Conservation (phyloP, 2,888 invertebrate species). For the Epinotia ramella region DNA sequence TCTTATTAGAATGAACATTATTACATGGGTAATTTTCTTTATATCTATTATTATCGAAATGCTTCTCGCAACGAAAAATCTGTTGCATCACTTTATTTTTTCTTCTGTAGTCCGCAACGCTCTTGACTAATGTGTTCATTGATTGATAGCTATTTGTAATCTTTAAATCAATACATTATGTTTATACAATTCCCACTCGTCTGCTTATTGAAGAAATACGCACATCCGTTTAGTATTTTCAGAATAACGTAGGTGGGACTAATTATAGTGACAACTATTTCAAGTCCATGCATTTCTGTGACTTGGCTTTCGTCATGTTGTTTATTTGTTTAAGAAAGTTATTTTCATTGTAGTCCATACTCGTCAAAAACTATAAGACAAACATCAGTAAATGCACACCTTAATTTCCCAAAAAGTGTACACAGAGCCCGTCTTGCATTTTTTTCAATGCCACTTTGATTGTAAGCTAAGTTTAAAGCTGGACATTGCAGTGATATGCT, state of each 20-base stretch:
- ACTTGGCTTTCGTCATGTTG: slow-evolving; percentile 23
- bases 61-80: background rate
- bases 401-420: too few relatives aligned
- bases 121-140: background rate
- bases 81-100: background rate
- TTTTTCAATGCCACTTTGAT: too few relatives aligned
- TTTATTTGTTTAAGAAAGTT: slow-evolving; percentile 23
- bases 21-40: too few relatives aligned
- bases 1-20: background rate
- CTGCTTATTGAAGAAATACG: slow-evolving; percentile 38
- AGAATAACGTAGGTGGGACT: slow-evolving; percentile 60
- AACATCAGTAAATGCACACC: too few relatives aligned
- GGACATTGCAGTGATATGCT: too few relatives aligned
- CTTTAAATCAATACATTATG: slow-evolving; percentile 32
- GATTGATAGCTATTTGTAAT: slow-evolving; percentile 22
- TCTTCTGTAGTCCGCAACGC: background rate
- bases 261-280: slow-evolving; percentile 65
- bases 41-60: too few relatives aligned
- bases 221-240: slow-evolving; percentile 51
- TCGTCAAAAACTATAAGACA: too few relatives aligned
- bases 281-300: slow-evolving; percentile 66
- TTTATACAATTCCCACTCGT: slow-evolving; percentile 25
- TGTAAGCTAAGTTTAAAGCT: too few relatives aligned
- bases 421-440: too few relatives aligned
- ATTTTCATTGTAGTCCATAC: slow-evolving; percentile 14